Conservation (phyloP, 2,113 vertebrate species). For the Serilophus lunatus region DNA sequence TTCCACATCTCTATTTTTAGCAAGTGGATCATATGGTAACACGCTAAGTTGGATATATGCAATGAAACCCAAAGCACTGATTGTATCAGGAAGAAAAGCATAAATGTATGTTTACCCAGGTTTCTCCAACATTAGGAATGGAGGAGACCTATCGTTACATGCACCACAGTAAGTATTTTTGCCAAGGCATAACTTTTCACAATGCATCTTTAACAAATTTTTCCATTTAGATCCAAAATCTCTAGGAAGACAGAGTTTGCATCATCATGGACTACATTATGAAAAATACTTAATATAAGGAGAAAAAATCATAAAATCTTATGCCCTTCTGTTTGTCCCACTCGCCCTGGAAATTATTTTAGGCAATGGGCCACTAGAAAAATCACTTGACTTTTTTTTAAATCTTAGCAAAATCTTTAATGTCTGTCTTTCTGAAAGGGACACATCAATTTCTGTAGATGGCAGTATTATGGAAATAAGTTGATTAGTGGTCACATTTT, state of each 20-base stretch:
- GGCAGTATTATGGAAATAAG: background rate
- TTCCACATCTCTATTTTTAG: background rate
- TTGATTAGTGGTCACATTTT: background rate
- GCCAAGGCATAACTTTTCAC: background rate
- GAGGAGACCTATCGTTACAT: background rate
- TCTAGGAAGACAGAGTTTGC: background rate
- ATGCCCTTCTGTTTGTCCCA: background rate
- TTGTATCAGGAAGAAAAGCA: background rate
- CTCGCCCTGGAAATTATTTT: background rate
- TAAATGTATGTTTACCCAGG: background rate
- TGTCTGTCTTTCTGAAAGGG: background rate
- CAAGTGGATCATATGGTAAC: background rate
- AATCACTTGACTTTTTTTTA: background rate
- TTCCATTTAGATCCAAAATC: background rate
- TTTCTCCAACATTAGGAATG: background rate
- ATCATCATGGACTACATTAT: background rate
- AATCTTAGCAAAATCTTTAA: background rate
- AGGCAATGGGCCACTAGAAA: background rate
- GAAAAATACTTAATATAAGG: background rate
- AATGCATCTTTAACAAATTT: background rate
- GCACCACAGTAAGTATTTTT: background rate
- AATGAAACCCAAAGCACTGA: background rate
- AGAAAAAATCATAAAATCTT: background rate
- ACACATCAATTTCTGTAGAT: background rate
- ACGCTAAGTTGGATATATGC: background rate